These are phyloP conservation scores for Vombatus ursinus DNA, from an alignment of 2,113 vertebrate genomes.

Conservation along the genomic window DNA sequence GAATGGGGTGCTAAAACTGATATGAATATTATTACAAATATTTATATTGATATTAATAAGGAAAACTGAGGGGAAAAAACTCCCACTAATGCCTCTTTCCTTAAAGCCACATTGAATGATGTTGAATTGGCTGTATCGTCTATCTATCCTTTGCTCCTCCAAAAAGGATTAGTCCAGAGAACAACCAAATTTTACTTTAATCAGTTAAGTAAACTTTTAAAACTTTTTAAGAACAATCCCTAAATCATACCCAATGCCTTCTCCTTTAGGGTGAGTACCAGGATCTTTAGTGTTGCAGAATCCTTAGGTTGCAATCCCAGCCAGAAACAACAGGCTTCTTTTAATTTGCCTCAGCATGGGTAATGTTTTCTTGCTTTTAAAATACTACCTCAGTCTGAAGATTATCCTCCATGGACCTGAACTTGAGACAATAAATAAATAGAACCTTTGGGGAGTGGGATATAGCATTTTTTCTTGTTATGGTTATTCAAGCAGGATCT, in stretches of 20 bases:
- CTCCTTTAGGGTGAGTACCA: constrained; percentile 54
- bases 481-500: constrained; percentile 60
- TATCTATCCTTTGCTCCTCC: rapidly evolving
- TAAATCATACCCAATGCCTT: constrained; percentile 9
- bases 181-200: neutral
- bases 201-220: neutral
- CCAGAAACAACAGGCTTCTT: constrained; percentile 68
- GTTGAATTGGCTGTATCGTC: constrained; percentile 39
- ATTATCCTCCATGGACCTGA: constrained; percentile 63
- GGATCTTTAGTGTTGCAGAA: neutral
- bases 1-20: neutral
- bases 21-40: neutral
- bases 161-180: neutral
- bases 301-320: neutral
- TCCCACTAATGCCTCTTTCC: neutral
- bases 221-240: neutral
- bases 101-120: neutral
- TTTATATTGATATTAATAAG: neutral
- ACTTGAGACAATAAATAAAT: constrained; percentile 61
- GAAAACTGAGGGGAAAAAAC: neutral
- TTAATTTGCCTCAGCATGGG: constrained; percentile 61
- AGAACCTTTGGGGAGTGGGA: constrained; percentile 56
- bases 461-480: constrained; percentile 41
- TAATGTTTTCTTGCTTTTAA: constrained; percentile 71
- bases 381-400: constrained; percentile 53